phyloP scores from a whole-genome alignment of 2,113 vertebrate genomes.

The Daphoenositta chrysoptera region DNA sequence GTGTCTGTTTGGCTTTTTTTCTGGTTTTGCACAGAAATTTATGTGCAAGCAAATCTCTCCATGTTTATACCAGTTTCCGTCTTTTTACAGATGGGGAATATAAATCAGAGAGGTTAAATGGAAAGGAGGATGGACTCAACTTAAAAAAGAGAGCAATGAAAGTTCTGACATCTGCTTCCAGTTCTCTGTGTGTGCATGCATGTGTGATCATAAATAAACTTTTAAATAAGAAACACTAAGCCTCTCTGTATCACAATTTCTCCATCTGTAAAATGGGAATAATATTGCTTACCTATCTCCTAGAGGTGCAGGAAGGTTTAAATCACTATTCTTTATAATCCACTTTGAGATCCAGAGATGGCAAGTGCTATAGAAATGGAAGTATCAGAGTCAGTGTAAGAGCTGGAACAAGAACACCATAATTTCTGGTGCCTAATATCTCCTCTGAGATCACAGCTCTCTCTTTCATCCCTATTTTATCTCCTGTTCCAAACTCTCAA shows the following conservation, averaged over 20 bases:
- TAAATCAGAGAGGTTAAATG: conserved; percentile 69
- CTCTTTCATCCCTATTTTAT: neutral
- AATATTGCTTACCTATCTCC: conserved; percentile 68
- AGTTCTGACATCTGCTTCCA: conserved; percentile 6
- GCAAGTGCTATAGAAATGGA: conserved; percentile 69
- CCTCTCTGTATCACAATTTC: conserved; percentile 68
- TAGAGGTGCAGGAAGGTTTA: conserved; percentile 68
- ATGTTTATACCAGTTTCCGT: conserved; percentile 5
- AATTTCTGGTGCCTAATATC: conserved; percentile 50
- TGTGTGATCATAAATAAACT: neutral
- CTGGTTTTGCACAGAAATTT: neutral
- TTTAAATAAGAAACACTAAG: conserved; percentile 22
- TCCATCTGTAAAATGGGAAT: conserved; percentile 70
- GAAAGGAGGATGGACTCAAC: conserved; percentile 46
- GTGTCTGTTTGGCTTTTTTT: neutral
- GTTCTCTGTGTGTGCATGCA: neutral
- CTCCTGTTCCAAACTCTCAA: neutral
- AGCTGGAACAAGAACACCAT: conserved; percentile 52
- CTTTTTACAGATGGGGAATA: conserved; percentile 70
- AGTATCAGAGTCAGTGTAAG: conserved; percentile 66
- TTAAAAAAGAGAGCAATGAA: conserved; percentile 8
- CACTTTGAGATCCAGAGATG: conserved; percentile 72
- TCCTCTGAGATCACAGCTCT: conserved; percentile 40
- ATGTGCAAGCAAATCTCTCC: neutral
- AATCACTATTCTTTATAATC: conserved; percentile 72